Base-by-base conservation (phyloP, 2,797 vertebrate genomes). In the Phoeniculus purpureus region DNA sequence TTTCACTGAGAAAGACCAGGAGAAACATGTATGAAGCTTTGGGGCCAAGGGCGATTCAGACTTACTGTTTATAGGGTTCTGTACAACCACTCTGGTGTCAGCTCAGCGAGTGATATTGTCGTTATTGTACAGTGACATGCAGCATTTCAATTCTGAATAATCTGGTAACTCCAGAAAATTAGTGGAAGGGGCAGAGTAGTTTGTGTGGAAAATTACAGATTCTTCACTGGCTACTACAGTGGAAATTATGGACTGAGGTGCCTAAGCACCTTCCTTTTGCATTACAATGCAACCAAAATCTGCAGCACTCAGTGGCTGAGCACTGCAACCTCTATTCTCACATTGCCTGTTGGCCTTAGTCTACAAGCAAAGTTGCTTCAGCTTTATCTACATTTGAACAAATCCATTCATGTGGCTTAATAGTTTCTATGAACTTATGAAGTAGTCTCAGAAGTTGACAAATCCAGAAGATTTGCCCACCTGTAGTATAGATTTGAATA, bases 401-500 rank as follows among this genome's bases (percentile, higher is more conserved):
- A 56, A 81, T 26, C 22, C 25, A 77, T 88, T 87, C 34, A 72
- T 51, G 12, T 6, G 22, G 14, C 8, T 73, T 76, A 83, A 60
- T 61, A 15, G 0, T 70, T 93, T 92, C 66, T 59, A 76, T 54
- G 20, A 87, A 86, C 51, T 40, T 62, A 79, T 60, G 66, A 80
- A 91, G 61, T 48, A 52, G 22, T 34, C 37, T 83, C 64, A 85
- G 47, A 85, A 88, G 32, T 87, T 87, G 64, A 52, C 34, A 93
- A 55, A 84, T 67, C 32, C 70, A 56, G 34, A 81, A 87, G 61
- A 85, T 89, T 74, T 83, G 19, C 15, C 48, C 23, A 52, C 7
- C 34, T 59, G 25, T 75, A 65, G 9, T 34, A 70, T 15, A 70
- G 48, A 47, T 72, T 91, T 92, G 60, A 94, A 91, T 85, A 91